Percentiles rank a stretch among this genome's conserved stretches.
Evolutionary conservation across 1,140 invertebrate genomes (phyloP).

Genomic region (Heliconius himera): DNA sequence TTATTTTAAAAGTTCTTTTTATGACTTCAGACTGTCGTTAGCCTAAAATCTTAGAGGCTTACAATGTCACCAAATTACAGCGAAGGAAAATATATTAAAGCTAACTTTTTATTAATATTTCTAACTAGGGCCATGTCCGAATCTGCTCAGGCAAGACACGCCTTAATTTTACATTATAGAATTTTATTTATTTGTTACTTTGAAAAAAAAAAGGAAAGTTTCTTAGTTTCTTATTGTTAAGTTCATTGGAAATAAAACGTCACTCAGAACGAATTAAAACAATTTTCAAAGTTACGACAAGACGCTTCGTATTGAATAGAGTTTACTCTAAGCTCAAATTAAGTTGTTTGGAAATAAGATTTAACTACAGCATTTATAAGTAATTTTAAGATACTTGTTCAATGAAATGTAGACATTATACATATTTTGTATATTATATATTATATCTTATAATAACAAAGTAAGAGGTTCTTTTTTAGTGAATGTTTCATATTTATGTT

Average conservation of each 20-base stretch:
- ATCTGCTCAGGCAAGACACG: neutral
- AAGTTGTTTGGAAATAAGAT: conserved; percentile 2
- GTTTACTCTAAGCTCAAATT: neutral
- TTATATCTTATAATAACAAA: too few species aligned
- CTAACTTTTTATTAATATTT: conserved; percentile 9
- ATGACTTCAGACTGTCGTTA: neutral
- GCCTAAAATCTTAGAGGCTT: neutral
- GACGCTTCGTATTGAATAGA: conserved; percentile 1
- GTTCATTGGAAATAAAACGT: conserved; percentile 4
- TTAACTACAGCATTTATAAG: neutral
- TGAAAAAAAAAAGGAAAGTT: neutral
- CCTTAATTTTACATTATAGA: neutral
- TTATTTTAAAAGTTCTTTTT: neutral
- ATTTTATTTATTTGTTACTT: neutral
- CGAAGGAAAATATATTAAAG: neutral
- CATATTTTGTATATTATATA: too few species aligned
- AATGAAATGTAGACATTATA: neutral
- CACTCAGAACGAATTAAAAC: neutral
- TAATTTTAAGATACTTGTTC: neutral
- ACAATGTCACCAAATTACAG: neutral
- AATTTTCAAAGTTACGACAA: neutral
- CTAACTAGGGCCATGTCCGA: neutral
- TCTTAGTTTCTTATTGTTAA: neutral
- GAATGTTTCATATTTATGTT: too few species aligned
- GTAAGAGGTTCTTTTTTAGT: too few species aligned